Conservation (phyloP, 2,888 invertebrate species). For the Drosophila hamatofila region DNA sequence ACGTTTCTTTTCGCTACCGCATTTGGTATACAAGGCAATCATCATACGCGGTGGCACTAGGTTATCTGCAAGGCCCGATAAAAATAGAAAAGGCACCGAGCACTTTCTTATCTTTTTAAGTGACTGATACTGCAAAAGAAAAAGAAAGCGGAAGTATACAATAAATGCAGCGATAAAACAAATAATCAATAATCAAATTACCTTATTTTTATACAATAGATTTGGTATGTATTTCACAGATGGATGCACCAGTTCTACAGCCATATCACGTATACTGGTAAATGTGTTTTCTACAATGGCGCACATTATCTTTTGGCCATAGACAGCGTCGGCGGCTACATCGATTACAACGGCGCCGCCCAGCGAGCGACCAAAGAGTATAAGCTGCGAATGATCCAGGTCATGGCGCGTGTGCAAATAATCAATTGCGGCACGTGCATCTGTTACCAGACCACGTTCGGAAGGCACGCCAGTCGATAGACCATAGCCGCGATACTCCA, state of each 20-base stretch:
- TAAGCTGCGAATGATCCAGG: slow-evolving; percentile 93
- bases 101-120: slow-evolving; percentile 90
- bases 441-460: slow-evolving; percentile 94
- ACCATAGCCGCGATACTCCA: slow-evolving; percentile 98
- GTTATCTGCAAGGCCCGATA: slow-evolving; percentile 94
- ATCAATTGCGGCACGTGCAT: slow-evolving; percentile 94
- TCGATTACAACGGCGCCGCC: slow-evolving; percentile 97
- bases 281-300: slow-evolving; percentile 97
- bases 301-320: slow-evolving; percentile 92
- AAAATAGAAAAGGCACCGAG: slow-evolving; percentile 92
- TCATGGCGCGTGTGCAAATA: slow-evolving; percentile 93
- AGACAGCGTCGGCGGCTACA: slow-evolving; percentile 91
- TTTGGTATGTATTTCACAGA: slow-evolving; percentile 92
- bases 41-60: slow-evolving; percentile 97
- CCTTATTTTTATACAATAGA: slow-evolving; percentile 96
- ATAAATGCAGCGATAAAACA: neutral
- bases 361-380: slow-evolving; percentile 93
- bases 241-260: slow-evolving; percentile 88
- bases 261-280: slow-evolving; percentile 97
- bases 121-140: slow-evolving; percentile 89
- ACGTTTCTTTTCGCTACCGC: slow-evolving; percentile 91
- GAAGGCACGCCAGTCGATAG: slow-evolving; percentile 94
- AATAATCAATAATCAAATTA: slow-evolving; percentile 81
- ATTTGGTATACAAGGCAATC: slow-evolving; percentile 90
- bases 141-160: slow-evolving; percentile 18